Conservation (phyloP, 1,140 invertebrate species). For the Varroa destructor region DNA sequence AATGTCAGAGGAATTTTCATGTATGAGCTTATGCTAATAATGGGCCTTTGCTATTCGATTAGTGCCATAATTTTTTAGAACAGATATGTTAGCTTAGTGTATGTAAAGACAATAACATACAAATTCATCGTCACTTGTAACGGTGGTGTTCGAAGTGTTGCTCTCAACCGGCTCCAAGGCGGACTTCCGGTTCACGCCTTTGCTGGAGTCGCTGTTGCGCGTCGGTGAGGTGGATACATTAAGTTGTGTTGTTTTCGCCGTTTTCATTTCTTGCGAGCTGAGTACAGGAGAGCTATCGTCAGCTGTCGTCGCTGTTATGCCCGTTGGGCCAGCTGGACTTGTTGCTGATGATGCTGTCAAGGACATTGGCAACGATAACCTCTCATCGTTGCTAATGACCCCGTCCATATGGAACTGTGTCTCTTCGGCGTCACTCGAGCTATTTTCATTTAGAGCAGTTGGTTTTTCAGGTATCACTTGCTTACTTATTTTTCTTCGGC, state of each 20-base stretch:
- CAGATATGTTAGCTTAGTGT: no score
- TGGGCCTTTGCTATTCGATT: no score
- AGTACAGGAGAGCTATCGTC: no score
- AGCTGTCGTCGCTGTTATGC: no score
- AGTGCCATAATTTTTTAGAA: no score
- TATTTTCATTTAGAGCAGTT: neutral
- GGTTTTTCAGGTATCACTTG: neutral
- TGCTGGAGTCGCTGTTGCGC: neutral
- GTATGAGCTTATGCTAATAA: no score
- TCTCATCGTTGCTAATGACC: neutral
- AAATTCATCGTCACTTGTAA: constrained; percentile 24
- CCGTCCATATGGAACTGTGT: constrained; percentile 10
- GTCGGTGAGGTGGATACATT: neutral
- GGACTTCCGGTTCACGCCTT: constrained; percentile 6
- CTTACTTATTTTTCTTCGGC: constrained; percentile 12
- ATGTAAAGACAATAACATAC: no score
- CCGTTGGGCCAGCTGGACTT: no score
- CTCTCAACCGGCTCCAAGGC: neutral
- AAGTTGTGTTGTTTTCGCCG: constrained; percentile 13
- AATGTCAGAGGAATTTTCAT: no score
- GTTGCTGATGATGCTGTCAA: no score
- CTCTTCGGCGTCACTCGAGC: constrained; percentile 18
- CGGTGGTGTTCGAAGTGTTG: constrained; percentile 28
- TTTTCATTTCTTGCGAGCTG: constrained; percentile 9
- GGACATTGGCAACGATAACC: neutral